Conservation (phyloP, 1,140 invertebrate species). For the Tribolium madens region DNA sequence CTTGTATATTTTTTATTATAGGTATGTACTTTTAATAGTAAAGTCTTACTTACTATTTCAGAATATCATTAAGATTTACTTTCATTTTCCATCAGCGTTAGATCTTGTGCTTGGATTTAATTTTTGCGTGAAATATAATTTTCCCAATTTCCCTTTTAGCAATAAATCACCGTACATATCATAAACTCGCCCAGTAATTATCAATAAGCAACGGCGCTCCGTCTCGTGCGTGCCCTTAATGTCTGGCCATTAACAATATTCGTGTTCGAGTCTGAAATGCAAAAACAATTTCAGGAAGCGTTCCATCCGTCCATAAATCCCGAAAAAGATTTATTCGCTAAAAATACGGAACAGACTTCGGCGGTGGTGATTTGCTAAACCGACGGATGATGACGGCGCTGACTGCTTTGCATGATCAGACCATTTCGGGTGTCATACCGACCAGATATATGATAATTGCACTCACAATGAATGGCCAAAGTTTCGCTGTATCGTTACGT, state of each 20-base stretch:
- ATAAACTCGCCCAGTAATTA: slow-evolving; percentile 53
- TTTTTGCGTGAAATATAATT: slow-evolving; percentile 30
- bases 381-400: slow-evolving; percentile 48
- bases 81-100: too few species aligned
- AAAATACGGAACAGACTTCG: slow-evolving; percentile 42
- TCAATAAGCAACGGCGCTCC: slow-evolving; percentile 51
- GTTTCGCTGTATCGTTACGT: slow-evolving; percentile 58
- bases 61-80: too few species aligned
- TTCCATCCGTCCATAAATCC: slow-evolving; percentile 46
- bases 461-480: slow-evolving; percentile 58
- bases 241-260: slow-evolving; percentile 52
- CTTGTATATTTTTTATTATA: too few species aligned
- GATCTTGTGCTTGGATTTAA: neutral
- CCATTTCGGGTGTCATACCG: slow-evolving; percentile 58
- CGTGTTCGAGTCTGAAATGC: slow-evolving; percentile 50
- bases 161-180: slow-evolving; percentile 48
- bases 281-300: slow-evolving; percentile 53
- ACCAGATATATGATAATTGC: slow-evolving; percentile 61
- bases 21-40: too few species aligned
- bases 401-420: slow-evolving; percentile 59
- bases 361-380: slow-evolving; percentile 55
- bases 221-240: slow-evolving; percentile 50
- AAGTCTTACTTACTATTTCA: too few species aligned
- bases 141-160: slow-evolving; percentile 23
- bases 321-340: slow-evolving; percentile 45